Evolutionary conservation across 2,113 vertebrate species (phyloP), one percentile per base, ranked within the genome.

Genomic region (Colius striatus): DNA sequence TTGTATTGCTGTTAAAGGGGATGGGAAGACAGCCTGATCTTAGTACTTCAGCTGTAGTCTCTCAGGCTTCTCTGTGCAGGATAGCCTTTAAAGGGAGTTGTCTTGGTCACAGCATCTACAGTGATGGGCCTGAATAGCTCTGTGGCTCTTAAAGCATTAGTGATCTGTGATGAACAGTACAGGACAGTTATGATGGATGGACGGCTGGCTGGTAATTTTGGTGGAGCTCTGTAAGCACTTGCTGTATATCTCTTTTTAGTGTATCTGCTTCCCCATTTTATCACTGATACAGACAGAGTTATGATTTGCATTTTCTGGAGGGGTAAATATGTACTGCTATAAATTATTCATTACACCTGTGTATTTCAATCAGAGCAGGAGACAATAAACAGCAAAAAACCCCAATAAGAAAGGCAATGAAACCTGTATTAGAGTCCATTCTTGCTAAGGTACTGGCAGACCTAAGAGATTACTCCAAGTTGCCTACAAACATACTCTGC

Each of bases 311-410:
- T 84, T 94, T 96, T 94, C 71, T 97, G 77, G 79, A 78, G 89
- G 87, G 87, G 75, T 73, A 91, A 91, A 84, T 84, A 25, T 63
- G 58, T 63, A 53, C 38, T 45, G 25, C 76, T 77, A 48, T 96
- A 89, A 92, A 96, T 97, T 89, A 97, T 96, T 96, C 86, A 95
- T 93, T 79, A 50, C 12, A 72, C 50, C 43, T 71, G 54, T 65
- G 55, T 75, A 68, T 77, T 95, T 89, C 74, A 94, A 67, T 92
- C 83, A 87, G 88, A 84, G 70, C 32, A 66, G 38, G 17, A 87
- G 71, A 87, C 67, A 87, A 82, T 80, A 94, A 91, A 94, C 17
- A 74, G 36, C 32, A 89, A 57, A 43, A 71, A 73, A 89, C 80
- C 34, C 34, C 32, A 72, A 30, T 50, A 73, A 57, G 81, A 90